These are phyloP conservation scores for Drosophila percnosoma DNA, from an alignment of 2,888 invertebrate species.

Conservation along the genomic window DNA sequence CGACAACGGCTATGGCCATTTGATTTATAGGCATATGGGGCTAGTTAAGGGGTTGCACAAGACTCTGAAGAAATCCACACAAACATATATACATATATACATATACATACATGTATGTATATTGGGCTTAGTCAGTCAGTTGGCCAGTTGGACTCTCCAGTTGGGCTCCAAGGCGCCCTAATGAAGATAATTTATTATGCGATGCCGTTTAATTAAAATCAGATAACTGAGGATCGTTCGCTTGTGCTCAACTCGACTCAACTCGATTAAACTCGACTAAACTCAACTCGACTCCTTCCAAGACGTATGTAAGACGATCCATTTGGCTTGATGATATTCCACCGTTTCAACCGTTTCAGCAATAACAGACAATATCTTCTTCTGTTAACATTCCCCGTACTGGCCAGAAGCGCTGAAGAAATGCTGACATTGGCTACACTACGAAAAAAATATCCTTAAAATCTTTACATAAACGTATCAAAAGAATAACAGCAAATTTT, in stretches of 20 bases:
- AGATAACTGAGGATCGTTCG: constrained; percentile 80
- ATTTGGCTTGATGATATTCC: constrained; percentile 33
- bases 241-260: constrained; percentile 39
- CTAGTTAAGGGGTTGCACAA: constrained; percentile 35
- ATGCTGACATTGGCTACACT: constrained; percentile 42
- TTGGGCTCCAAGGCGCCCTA: constrained; percentile 58
- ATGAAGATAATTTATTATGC: constrained; percentile 85
- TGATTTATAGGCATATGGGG: constrained; percentile 58
- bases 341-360: constrained; percentile 35
- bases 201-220: constrained; percentile 85
- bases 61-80: constrained; percentile 1
- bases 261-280: constrained; percentile 34
- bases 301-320: constrained; percentile 25
- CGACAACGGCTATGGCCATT: constrained; percentile 47
- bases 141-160: constrained; percentile 35
- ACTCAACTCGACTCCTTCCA: constrained; percentile 49
- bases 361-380: constrained; percentile 37
- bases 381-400: constrained; percentile 21
- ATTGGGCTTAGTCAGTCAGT: constrained; percentile 53
- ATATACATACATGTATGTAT: constrained; percentile 7
- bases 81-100: constrained; percentile 20
- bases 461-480: not conserved
- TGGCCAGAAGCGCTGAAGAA: constrained; percentile 46
- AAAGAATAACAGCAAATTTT: not conserved
- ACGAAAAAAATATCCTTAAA: not conserved